Evolutionary conservation across 2,888 invertebrate genomes (phyloP), one percentile per base, ranked within the genome.

Genomic region (Eristalis arbustorum): DNA sequence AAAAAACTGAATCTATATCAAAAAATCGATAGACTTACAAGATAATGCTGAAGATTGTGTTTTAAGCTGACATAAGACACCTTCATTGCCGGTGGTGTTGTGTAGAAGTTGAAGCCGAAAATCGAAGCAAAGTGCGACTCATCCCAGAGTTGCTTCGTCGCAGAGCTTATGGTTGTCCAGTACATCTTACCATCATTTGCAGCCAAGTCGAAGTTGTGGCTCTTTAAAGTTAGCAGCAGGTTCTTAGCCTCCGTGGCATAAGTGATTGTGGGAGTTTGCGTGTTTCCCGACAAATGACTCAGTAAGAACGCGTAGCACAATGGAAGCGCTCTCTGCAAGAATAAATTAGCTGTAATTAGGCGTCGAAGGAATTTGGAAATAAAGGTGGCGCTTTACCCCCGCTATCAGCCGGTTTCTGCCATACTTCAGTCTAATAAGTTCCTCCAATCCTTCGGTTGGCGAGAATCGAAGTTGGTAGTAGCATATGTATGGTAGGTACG

Each of bases 401-500:
- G 90, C 49, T 23, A 89, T 78, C 18, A 89, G 84, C 10, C 69
- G 68, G 14, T 79, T 71, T 2, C 74, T 79, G 34, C 88, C 89
- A 73, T 88, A 89, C 67, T 88, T 88, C 1, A 83, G 49, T 0
- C 23, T 63, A 2, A 89, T 66, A 0, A 90, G 57, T 18, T 89
- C 89, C 37, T 88, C 85, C 2, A 92, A 73, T 37, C 91, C 90
- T 14, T 89, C 90, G 0, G 68, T 59, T 18, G 89, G 89, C 0
- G 88, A 85, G 77, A 91, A 90, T 3, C 91, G 68, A 0, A 91
- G 81, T 1, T 89, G 83, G 56, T 89, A 90, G 3, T 89, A 88
- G 69, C 90, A 77, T n/a, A 92, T 89, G 28, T 57, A 71, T 0
- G 79, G 77, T 3, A 89, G 66, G 75, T 91, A 88, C 8, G 18